Base-by-base conservation (phyloP, 92 coral and sea anemone genomes). In the Epizoanthus stellaris region DNA sequence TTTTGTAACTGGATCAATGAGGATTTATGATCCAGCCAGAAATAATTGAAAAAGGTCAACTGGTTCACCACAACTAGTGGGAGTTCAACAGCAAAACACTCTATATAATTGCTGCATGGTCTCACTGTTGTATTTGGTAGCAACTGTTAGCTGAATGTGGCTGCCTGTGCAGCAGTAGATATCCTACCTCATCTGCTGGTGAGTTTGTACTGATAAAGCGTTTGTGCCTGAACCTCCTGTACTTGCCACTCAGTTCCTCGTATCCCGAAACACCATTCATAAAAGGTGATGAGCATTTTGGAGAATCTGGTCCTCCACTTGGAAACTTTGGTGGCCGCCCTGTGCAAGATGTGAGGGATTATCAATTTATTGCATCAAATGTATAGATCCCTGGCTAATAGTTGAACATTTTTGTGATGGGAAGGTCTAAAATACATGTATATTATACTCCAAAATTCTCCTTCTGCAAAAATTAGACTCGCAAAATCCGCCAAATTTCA, bases 251-350 rank as follows among this genome's bases (percentile, higher is more conserved):
- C 64, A 87, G 47, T 62, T 93, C 97, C 0, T 68, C 84, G 67
- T 25, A 91, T n/a, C 89, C 88, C n/a, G 77, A 70, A 11, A 88
- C 70, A 3, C 95, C 96, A 85, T 94, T 94, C 19, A 91, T 85
- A 34, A 89, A 49, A 67, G 98, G 98, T 12, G 98, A 94, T 2
- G 87, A 75, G 11, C 89, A 87, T 70, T 88, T 91, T 0, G 95
- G 98, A 2, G 98, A 94, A 67, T 89, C 88, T 6, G 95, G 95
- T 42, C 91, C 97, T 85, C 93, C 89, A 57, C 87, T 42, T 17
- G 85, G 88, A 43, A 84, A 91, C 90, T 94, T 94, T 15, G 98
- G 98, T 76, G 98, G 98, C 11, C 98, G 91, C 3, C 94, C 94
- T 88, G 74, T 68, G 30, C 15, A 70, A 25, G 7, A 63, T 4